Percentiles rank a stretch among this genome's conserved stretches.
phyloP scores from a whole-genome alignment of 2,888 invertebrate species.

The Ceramica pisi region DNA sequence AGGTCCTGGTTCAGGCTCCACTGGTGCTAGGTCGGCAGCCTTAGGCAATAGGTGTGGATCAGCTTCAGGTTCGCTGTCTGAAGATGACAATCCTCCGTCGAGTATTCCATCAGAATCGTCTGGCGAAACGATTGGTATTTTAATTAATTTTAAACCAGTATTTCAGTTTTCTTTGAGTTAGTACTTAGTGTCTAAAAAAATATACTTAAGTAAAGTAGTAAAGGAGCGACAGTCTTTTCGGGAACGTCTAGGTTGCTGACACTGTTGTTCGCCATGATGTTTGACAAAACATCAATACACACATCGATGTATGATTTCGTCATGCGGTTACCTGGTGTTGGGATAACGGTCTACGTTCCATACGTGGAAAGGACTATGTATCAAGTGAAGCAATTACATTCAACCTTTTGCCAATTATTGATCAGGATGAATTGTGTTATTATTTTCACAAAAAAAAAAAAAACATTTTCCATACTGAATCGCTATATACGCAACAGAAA shows the following conservation, averaged over 20 bases:
- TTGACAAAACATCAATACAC: background rate
- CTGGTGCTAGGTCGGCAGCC: constrained; percentile 29
- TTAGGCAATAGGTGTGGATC: constrained; percentile 50
- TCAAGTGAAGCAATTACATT: background rate
- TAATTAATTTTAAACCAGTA: background rate
- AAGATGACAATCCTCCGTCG: constrained; percentile 67
- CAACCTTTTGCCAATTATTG: background rate
- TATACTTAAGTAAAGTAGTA: too few species aligned
- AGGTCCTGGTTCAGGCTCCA: constrained; percentile 71
- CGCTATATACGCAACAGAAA: constrained; percentile 11
- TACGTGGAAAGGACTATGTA: background rate
- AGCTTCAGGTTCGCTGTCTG: constrained; percentile 74
- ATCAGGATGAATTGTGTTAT: background rate
- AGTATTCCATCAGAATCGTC: constrained; percentile 72
- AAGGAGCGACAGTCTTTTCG: too few species aligned
- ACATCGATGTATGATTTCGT: background rate
- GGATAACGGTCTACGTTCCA: background rate
- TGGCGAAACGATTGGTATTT: constrained; percentile 32
- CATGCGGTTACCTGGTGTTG: background rate
- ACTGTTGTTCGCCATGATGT: background rate
- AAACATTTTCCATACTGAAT: constrained; percentile 17
- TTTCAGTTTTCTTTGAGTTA: background rate
- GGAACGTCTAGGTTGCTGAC: background rate
- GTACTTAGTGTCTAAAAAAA: background rate
- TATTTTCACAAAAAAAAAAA: too few species aligned